Conservation (phyloP, 2,797 vertebrate species). For the Oceanodroma leucorhoa region DNA sequence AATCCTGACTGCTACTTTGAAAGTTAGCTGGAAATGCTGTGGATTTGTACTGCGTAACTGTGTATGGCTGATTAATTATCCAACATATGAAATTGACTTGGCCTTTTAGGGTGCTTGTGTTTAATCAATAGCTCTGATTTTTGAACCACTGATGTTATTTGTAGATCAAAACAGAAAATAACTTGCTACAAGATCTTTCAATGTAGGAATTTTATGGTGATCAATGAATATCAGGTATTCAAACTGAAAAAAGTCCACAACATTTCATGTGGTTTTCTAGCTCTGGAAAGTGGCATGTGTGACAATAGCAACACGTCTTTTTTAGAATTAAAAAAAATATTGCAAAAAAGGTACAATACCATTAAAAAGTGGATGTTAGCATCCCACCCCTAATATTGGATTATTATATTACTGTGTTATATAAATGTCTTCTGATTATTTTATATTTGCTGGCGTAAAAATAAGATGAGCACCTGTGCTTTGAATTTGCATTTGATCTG, state of each 20-base stretch:
- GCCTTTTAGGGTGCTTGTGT: background rate
- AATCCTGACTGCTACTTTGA: background rate
- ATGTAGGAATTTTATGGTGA: background rate
- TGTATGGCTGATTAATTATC: background rate
- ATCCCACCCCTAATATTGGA: background rate
- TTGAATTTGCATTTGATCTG: slow-evolving; percentile 58
- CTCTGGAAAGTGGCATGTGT: background rate
- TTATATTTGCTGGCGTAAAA: slow-evolving; percentile 1
- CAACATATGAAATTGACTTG: background rate
- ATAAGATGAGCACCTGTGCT: background rate
- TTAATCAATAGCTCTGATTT: background rate
- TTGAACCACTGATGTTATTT: background rate
- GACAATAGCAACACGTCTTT: background rate
- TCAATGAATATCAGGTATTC: background rate
- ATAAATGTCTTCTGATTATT: background rate
- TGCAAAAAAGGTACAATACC: background rate
- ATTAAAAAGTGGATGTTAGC: background rate
- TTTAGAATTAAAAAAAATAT: background rate
- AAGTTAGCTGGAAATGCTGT: background rate
- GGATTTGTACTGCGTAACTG: background rate
- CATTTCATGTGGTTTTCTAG: background rate
- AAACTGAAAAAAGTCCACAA: background rate
- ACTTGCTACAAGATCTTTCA: background rate
- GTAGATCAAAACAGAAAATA: background rate
- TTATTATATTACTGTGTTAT: background rate